A percentile compares a stretch with the other conserved stretches of the same genome.
Conservation (phyloP, 2,888 invertebrate species). For the Diabrotica balteata region DNA sequence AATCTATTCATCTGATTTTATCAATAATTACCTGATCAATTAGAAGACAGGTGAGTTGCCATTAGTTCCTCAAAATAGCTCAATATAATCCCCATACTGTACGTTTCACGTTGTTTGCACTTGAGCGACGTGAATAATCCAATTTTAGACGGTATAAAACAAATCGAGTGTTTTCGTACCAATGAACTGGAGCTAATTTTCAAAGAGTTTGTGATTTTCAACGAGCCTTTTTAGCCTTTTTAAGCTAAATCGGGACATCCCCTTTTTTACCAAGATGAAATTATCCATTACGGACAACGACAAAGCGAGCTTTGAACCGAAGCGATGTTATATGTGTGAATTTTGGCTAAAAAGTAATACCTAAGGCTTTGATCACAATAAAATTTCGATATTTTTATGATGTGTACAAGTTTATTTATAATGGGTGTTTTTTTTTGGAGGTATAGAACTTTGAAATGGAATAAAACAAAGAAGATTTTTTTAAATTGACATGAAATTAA, state of each 20-base stretch:
- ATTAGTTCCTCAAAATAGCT: background rate
- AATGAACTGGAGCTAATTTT: slow-evolving; percentile 25
- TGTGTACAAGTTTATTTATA: too few relatives aligned
- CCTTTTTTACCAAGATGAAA: slow-evolving; percentile 14
- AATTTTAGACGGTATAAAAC: slow-evolving; percentile 17
- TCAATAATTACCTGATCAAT: too few relatives aligned
- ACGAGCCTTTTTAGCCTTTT: slow-evolving; percentile 14
- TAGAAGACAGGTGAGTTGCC: slow-evolving; percentile 1
- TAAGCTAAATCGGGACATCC: slow-evolving; percentile 3
- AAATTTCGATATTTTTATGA: background rate
- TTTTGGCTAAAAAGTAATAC: background rate
- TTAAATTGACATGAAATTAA: too few relatives aligned
- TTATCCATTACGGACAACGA: slow-evolving; percentile 4
- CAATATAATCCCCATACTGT: slow-evolving; percentile 7
- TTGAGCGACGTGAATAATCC: slow-evolving; percentile 14
- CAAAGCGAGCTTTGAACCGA: slow-evolving; percentile 7
- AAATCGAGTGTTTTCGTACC: slow-evolving; percentile 25
- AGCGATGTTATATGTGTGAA: slow-evolving; percentile 2
- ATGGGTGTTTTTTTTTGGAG: too few relatives aligned
- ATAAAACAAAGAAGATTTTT: too few relatives aligned
- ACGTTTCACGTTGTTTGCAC: slow-evolving; percentile 13
- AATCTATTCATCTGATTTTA: too few relatives aligned
- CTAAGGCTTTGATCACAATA: background rate
- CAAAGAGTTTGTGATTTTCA: slow-evolving; percentile 24
- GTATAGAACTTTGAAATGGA: too few relatives aligned